Evolutionary conservation across 2,888 invertebrate species (phyloP), one percentile per base, ranked within the genome.

Genomic region (Andrena chrysosceles): DNA sequence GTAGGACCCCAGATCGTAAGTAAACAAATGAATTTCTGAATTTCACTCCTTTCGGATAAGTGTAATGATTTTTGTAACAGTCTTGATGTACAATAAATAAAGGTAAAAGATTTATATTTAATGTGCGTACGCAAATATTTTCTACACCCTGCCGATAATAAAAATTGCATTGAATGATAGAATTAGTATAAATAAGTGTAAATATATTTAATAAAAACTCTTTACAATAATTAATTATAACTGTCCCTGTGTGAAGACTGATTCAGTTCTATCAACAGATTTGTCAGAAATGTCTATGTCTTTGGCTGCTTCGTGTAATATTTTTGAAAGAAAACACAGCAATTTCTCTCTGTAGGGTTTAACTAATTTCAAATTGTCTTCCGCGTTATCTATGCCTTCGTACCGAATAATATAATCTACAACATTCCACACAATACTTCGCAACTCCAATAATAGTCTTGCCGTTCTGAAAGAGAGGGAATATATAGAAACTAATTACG

Each of bases 371-470:
- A 71, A n/a, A 52, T 88, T 66, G 5, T 56, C 59, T 5, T 29
- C 66, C 3, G 69, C 0, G 13, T 26, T 6, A 1, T 59, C 6
- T 2, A 26, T 33, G 42, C 85, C 90, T 70, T 95, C 93, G 35
- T 95, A 93, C 60, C 95, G 94, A 23, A 95, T 93, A 86, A 95
- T 94, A 84, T 95, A 96, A 3, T 95, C 89, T 8, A 95, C 92
- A 1, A 95, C 93, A 4, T 89, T 91, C 95, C 95, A 95, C 2
- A 95, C 89, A 91, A 95, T 94, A 84, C 95, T 94, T 23, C 95
- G 93, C 0, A 95, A 92, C 84, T 94, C 92, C 0, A 95, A 71
- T 5, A 96, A 90, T 5, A 87, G 56, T 2, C 94, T 90, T 0
- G 95, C 95, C 92, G 95, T 94, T 48, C 96, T 96, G 94, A 63